These are phyloP conservation scores for Drosophila fungiperda DNA, from an alignment of 2,888 invertebrate genomes.

Conservation along the genomic window DNA sequence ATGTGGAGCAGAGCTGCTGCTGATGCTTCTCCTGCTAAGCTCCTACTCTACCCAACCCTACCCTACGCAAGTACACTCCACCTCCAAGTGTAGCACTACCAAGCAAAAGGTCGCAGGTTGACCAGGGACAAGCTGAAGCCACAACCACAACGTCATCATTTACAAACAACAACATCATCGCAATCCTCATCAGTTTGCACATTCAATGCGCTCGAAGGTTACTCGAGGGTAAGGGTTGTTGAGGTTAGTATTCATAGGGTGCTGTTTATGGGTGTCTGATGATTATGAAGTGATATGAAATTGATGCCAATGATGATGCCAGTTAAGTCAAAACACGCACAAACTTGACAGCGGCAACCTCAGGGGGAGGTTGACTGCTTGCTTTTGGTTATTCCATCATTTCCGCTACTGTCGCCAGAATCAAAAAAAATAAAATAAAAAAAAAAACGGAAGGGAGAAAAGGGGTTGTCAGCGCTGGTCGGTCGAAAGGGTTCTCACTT, in stretches of 20 bases:
- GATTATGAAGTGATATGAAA: constrained; percentile 78
- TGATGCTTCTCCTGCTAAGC: neutral
- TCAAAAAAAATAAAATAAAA: neutral
- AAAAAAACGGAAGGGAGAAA: constrained; percentile 33
- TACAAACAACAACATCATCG: constrained; percentile 13
- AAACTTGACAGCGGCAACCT: constrained; percentile 50
- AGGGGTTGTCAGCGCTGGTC: constrained; percentile 54
- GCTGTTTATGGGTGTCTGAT: constrained; percentile 70
- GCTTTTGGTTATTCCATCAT: constrained; percentile 51
- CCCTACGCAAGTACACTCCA: neutral
- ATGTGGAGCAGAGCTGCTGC: constrained; percentile 47
- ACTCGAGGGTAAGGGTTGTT: neutral
- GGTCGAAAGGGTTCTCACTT: constrained; percentile 46
- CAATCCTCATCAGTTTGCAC: constrained; percentile 29
- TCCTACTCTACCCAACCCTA: neutral
- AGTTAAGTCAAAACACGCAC: constrained; percentile 73
- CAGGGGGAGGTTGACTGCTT: neutral
- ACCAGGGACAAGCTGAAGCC: constrained; percentile 39
- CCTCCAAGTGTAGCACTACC: neutral
- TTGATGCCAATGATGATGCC: constrained; percentile 77
- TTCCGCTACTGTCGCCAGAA: constrained; percentile 51
- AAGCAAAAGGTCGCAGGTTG: constrained; percentile 44
- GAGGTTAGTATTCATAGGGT: constrained; percentile 1
- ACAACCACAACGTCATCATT: constrained; percentile 30
- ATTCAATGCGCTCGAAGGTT: constrained; percentile 25